These are phyloP conservation scores for Hypomesus transpacificus DNA, from an alignment of 2,113 vertebrate genomes.

Conservation along the genomic window DNA sequence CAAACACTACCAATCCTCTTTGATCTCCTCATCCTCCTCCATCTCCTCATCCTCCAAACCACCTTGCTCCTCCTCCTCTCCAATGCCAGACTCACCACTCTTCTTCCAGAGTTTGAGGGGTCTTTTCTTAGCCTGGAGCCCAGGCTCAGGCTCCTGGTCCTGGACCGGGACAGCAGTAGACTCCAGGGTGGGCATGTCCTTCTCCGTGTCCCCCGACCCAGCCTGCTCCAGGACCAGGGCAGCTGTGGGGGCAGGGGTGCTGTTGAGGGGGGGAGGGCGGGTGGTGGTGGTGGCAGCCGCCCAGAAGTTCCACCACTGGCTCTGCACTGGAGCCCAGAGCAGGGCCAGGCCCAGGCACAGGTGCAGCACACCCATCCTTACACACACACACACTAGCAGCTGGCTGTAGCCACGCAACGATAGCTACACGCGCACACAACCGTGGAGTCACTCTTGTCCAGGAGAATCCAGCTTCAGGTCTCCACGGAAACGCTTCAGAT, in stretches of 20 bases:
- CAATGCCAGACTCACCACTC: constrained; percentile 57
- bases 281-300: constrained; percentile 14
- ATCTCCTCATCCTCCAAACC: constrained; percentile 28
- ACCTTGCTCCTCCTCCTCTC: background rate
- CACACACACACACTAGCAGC: background rate
- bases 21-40: background rate
- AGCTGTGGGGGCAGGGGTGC: constrained; percentile 8
- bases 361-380: constrained; percentile 51
- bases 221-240: background rate
- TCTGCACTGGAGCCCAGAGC: constrained; percentile 20
- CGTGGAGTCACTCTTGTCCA: too few species aligned
- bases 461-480: constrained; percentile 1
- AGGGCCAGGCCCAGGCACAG: constrained; percentile 46
- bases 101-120: constrained; percentile 65
- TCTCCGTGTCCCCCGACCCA: background rate
- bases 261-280: constrained; percentile 4
- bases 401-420: background rate
- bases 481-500: background rate
- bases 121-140: constrained; percentile 41
- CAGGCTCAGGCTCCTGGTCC: constrained; percentile 3
- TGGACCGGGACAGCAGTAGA: background rate
- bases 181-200: background rate
- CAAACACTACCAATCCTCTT: too few species aligned
- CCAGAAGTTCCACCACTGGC: constrained; percentile 67
- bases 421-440: background rate